These are phyloP conservation scores for Podargus strigoides DNA, from an alignment of 2,797 vertebrate species.

Conservation along the genomic window DNA sequence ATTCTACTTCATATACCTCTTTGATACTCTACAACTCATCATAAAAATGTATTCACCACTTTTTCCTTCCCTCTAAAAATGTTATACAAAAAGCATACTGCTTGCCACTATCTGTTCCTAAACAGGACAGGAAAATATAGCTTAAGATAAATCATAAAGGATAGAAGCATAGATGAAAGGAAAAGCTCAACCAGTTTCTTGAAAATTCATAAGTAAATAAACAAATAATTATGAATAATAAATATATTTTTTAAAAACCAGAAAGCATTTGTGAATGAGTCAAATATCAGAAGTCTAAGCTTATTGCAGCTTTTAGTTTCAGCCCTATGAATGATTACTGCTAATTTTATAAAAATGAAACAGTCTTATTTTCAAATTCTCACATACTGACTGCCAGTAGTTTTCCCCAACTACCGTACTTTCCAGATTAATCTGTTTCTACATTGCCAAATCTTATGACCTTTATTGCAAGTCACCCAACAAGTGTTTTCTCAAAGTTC, in stretches of 20 bases:
- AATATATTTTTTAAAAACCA: background rate
- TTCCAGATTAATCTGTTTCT: slow-evolving; percentile 19
- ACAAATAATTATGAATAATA: background rate
- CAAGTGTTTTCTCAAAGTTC: slow-evolving; percentile 11
- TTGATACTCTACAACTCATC: background rate
- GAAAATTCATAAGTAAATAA: background rate
- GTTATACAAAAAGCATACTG: background rate
- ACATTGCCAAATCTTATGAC: background rate
- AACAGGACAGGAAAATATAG: background rate
- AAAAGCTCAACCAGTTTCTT: background rate
- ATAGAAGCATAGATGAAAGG: background rate
- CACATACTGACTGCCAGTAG: background rate
- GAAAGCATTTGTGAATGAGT: background rate
- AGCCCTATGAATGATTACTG: background rate
- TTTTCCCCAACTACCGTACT: slow-evolving; percentile 3
- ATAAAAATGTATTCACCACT: background rate
- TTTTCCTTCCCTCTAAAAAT: background rate
- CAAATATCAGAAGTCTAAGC: background rate
- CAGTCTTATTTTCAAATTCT: slow-evolving; percentile 9
- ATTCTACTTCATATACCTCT: background rate
- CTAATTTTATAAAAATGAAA: background rate
- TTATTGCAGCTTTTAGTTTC: background rate
- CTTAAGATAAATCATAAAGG: background rate
- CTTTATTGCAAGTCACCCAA: slow-evolving; percentile 12
- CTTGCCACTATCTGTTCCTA: background rate